These are phyloP conservation scores for Callinectes sapidus DNA, from an alignment of 2,888 invertebrate genomes.

Conservation along the genomic window DNA sequence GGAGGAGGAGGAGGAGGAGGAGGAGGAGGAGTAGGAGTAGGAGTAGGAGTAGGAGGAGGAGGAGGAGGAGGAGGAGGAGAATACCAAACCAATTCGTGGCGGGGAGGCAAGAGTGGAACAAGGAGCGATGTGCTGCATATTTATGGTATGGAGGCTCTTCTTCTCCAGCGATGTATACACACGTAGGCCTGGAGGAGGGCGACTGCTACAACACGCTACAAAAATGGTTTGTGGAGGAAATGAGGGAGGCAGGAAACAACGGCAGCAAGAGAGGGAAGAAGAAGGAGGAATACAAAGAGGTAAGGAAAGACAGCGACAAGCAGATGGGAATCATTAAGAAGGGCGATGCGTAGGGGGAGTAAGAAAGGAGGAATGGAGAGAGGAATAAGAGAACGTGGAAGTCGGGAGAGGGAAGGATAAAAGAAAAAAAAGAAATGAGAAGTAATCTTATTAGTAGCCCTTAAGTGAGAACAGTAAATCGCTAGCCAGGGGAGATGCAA, in stretches of 20 bases:
- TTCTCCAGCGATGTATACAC: neutral
- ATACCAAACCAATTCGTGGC: neutral
- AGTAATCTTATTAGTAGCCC: neutral
- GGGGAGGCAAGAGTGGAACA: neutral
- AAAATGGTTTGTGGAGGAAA: neutral
- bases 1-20: too few relatives aligned
- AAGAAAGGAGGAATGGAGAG: neutral
- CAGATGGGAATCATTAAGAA: neutral
- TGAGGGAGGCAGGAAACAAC: neutral
- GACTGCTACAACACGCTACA: neutral
- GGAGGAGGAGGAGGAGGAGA: neutral
- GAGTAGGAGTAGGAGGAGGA: too few relatives aligned
- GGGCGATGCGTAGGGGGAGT: neutral
- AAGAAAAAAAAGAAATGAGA: neutral
- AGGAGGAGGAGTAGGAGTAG: too few relatives aligned
- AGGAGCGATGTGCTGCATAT: slow-evolving; percentile 1
- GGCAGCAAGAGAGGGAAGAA: neutral
- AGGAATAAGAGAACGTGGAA: neutral
- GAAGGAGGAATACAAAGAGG: neutral
- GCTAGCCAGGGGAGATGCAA: neutral
- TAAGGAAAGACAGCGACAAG: neutral
- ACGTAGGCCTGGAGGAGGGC: neutral
- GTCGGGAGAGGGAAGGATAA: neutral
- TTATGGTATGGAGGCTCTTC: neutral
- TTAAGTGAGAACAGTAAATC: neutral